Evolutionary conservation across 2,888 invertebrate species (phyloP), one percentile per base, ranked within the genome.

Genomic region (Lepas anatifera): DNA sequence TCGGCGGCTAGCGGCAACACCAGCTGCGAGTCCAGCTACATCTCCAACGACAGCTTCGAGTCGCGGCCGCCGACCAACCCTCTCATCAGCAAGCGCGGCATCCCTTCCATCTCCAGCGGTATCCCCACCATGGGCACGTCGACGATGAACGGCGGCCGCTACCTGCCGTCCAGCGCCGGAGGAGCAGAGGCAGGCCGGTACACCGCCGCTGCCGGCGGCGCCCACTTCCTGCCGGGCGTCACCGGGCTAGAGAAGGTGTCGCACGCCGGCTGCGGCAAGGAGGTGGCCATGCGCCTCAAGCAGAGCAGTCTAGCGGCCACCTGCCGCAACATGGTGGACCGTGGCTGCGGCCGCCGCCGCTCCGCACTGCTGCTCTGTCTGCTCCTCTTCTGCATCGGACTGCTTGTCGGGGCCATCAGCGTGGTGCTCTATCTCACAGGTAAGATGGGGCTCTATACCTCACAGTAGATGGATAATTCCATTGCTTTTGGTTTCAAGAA

Each of bases 61-160:
- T 29, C 58, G 58, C 58, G 58, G 58, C 58, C 58, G 32, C 4
- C 32, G 32, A 29, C 52, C 32, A 18, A 16, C 58, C 4, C 58
- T 4, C 58, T 58, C 29, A 32, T 58, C 58, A 27, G 58, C 32
- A 58, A 58, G 32, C 58, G 58, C 58, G 58, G 58, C 58, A 58
- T 58, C 58, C 58, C 58, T 29, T 58, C 58, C 58, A 58, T 58
- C 58, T 58, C 58, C 11, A 58, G 58, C 58, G 58, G 58, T 22
- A 58, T 58, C 32, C 58, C 58, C 32, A 58, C 58, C 58, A 58
- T 58, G 58, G 58, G 58, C 58, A 58, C 58, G 18, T 58, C 58
- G 16, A 58, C 58, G 18, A 58, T 58, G 18, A n/a, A 58, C 58
- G 58, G 58, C 58, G 58, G 58, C 18, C 58, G 58, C 13, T 58